Evolutionary conservation across 2,797 vertebrate genomes (phyloP).

Genomic region (Peromyscus eremicus): DNA sequence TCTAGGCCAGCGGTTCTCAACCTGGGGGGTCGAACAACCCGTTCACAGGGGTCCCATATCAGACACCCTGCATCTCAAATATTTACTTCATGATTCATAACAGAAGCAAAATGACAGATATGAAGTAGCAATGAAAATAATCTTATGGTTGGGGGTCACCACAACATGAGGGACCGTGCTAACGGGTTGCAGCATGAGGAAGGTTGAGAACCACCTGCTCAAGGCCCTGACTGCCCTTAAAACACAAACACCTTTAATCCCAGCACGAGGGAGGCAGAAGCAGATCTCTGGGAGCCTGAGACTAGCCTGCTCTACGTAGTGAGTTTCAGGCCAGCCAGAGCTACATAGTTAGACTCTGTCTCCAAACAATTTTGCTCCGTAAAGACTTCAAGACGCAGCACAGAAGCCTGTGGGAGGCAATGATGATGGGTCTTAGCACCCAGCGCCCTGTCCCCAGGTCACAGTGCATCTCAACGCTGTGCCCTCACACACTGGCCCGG

Average conservation of each 20-base stretch:
- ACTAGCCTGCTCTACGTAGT: background rate
- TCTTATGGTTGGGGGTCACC: background rate
- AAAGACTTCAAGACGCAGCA: background rate
- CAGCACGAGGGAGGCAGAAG: background rate
- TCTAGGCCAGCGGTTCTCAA: background rate
- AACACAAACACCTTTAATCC: background rate
- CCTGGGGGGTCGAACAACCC: background rate
- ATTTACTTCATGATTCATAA: background rate
- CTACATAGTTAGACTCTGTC: background rate
- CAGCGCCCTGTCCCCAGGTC: background rate
- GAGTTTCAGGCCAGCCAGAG: background rate
- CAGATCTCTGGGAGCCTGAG: background rate
- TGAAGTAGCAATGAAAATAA: background rate
- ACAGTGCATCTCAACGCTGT: background rate
- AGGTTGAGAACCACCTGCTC: background rate
- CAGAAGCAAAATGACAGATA: background rate
- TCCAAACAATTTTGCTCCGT: background rate
- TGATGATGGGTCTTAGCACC: too few relatives aligned
- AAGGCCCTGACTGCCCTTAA: background rate
- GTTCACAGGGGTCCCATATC: background rate
- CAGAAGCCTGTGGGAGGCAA: background rate
- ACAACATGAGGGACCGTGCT: background rate
- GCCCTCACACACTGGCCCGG: too few relatives aligned
- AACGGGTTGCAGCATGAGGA: background rate
- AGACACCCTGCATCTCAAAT: background rate